Evolutionary conservation across 2,113 vertebrate species (phyloP), one percentile per base, ranked within the genome.

Genomic region (Chloroceryle aenea): DNA sequence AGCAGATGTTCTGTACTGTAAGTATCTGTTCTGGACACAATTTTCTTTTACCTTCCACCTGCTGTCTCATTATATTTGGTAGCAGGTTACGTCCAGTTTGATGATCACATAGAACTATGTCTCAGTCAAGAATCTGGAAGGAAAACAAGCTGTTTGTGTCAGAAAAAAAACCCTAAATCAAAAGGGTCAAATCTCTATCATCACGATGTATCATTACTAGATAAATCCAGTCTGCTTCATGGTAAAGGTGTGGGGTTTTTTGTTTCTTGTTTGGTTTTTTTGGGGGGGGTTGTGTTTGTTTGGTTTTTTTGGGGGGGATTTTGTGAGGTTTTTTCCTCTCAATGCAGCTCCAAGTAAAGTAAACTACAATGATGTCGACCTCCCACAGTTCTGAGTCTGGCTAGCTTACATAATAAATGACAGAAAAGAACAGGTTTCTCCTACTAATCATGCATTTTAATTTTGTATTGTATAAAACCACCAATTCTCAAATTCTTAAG

Each of bases 11-110:
- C 12, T 21, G 22, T 40, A 58, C 34, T 14, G 38, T 20, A 71
- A 69, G 43, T 59, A 21, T 80, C 10, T 90, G 26, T 43, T 91
- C 30, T 82, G 38, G 15, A 59, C 0, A 8, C 52, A 56, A 63
- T 82, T 92, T 81, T 77, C 30, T 34, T 84, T 74, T 56, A 67
- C 10, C 26, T 95, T 91, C 52, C 30, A 87, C 78, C 43, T 87
- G 56, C 56, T 43, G 4, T 21, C 14, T 93, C 62, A 64, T 76
- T 83, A 22, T 26, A 53, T 85, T 74, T 89, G 38, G 14, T 59
- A 81, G 15, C 9, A 40, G 55, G n/a, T 64, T 80, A 53, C 26
- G 59, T 67, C 52, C 74, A 53, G 55, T 72, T 71, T 87, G 27
- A 69, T 52, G 40, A 66, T 63, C 34, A 77, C n/a, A 9, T 9